Conservation (phyloP, 2,888 invertebrate species). For the Drosophila setosimentum region DNA sequence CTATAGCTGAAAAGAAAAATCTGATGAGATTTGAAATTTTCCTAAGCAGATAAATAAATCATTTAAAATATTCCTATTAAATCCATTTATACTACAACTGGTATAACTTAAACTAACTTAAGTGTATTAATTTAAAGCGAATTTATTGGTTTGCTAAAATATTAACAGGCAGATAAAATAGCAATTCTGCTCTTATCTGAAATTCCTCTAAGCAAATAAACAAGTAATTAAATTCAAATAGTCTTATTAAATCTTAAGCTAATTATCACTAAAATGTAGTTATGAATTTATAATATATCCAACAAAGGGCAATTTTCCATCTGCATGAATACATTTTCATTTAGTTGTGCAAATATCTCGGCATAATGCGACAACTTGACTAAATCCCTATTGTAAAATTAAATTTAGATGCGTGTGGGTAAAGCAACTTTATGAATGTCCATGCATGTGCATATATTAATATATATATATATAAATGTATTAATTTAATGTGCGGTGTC, state of each 20-base stretch:
- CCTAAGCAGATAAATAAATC: neutral
- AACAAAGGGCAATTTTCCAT: constrained; percentile 2
- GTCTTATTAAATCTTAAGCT: neutral
- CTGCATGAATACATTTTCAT: constrained; percentile 27
- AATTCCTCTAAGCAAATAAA: neutral
- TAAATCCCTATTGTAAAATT: constrained; percentile 46
- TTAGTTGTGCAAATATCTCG: constrained; percentile 32
- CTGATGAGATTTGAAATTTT: neutral
- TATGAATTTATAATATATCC: neutral
- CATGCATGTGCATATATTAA: neutral
- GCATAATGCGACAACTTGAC: constrained; percentile 31
- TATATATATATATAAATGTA: constrained; percentile 5
- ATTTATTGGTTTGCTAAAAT: neutral
- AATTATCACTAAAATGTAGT: constrained; percentile 14
- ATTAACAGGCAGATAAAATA: neutral
- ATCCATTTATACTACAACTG: neutral
- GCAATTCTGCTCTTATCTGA: neutral
- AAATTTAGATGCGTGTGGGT: constrained; percentile 23
- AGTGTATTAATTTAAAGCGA: neutral
- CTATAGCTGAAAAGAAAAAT: neutral
- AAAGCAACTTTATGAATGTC: neutral
- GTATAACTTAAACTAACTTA: neutral
- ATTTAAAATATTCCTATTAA: neutral
- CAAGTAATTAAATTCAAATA: neutral
- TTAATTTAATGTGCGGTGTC: constrained; percentile 39